Percentiles rank a stretch among this genome's conserved stretches.
Conservation (phyloP, 2,113 vertebrate species). For the Eublepharis macularius region DNA sequence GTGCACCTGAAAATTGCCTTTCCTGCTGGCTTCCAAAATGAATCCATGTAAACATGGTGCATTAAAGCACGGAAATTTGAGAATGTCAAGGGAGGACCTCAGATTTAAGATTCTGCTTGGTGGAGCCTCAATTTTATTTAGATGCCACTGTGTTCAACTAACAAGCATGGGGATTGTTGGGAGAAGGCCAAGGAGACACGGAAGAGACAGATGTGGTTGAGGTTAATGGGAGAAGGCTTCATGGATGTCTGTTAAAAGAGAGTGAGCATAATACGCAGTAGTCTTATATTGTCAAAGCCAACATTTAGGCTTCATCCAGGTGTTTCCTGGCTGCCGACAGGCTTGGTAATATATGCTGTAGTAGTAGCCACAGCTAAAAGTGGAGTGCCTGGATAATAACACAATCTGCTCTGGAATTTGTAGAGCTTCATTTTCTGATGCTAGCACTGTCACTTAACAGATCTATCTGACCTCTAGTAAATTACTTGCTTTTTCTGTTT, state of each 20-base stretch:
- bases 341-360: not conserved
- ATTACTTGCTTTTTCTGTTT: accelerated
- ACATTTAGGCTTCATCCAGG: not conserved
- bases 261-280: not conserved
- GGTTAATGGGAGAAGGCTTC: not conserved
- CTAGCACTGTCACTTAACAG: accelerated
- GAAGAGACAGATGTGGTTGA: slow-evolving; percentile 30
- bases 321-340: accelerated
- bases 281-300: not conserved
- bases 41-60: slow-evolving; percentile 43
- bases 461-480: not conserved
- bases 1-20: slow-evolving; percentile 48
- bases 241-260: slow-evolving; percentile 23
- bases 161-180: not conserved
- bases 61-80: slow-evolving; percentile 46
- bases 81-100: slow-evolving; percentile 39
- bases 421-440: not conserved
- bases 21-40: slow-evolving; percentile 54
- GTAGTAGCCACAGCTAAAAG: not conserved
- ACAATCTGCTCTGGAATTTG: slow-evolving; percentile 6
- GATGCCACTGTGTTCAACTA: not conserved
- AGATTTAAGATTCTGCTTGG: not conserved
- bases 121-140: slow-evolving; percentile 18
- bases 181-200: not conserved
- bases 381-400: not conserved